Evolutionary conservation across 2,113 vertebrate genomes (phyloP).

Genomic region (Protobothrops flavoviridis): DNA sequence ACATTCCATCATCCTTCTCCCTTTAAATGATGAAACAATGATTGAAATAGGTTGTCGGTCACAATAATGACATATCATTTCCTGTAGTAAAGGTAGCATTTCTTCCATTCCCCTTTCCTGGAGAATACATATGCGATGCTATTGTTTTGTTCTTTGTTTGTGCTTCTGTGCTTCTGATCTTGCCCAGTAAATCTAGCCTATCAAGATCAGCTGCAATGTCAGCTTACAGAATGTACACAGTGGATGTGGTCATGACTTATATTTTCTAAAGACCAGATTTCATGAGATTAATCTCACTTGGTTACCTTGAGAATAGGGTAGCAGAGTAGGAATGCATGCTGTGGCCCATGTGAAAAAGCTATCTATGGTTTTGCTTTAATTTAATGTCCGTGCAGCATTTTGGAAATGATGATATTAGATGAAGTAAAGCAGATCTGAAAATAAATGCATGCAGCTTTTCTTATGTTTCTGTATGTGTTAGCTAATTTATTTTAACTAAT

Average conservation of each 20-base stretch:
- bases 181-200: not conserved
- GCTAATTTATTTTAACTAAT: not conserved
- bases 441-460: slow-evolving; percentile 1
- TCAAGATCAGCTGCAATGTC: not conserved
- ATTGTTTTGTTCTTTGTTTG: not conserved
- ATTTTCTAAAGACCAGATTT: not conserved
- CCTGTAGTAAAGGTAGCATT: not conserved
- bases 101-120: not conserved
- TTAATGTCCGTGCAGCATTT: not conserved
- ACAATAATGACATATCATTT: not conserved
- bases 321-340: not conserved
- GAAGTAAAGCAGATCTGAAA: slow-evolving; percentile 6
- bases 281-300: not conserved
- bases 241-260: not conserved
- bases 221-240: not conserved
- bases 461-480: not conserved
- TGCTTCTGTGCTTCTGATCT: not conserved
- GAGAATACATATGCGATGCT: not conserved
- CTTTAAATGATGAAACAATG: not conserved
- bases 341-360: not conserved
- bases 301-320: not conserved
- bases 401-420: not conserved
- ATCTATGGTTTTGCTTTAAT: not conserved
- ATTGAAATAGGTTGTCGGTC: not conserved
- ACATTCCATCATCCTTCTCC: not conserved